These are phyloP conservation scores for Reinhardtius hippoglossoides DNA, from an alignment of 2,113 vertebrate genomes.

Conservation along the genomic window DNA sequence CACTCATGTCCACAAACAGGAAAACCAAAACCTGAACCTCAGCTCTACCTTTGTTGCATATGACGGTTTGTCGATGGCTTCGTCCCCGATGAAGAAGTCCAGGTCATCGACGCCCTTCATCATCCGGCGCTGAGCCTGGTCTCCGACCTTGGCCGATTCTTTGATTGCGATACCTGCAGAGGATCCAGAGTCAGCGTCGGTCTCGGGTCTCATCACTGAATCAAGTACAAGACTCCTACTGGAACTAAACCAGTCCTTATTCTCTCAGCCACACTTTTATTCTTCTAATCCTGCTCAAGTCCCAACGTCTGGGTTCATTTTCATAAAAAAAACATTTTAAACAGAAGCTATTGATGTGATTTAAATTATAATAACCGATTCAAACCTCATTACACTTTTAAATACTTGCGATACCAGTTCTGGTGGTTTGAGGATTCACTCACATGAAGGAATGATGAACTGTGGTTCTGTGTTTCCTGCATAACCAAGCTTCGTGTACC, in stretches of 20 bases:
- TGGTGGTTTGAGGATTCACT: slow-evolving; percentile 70
- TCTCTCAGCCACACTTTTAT: no score
- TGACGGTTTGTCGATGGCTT: slow-evolving; percentile 98
- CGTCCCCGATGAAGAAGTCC: slow-evolving; percentile 99
- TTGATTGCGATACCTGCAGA: slow-evolving; percentile 96
- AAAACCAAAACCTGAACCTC: no score
- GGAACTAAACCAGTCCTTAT: background rate
- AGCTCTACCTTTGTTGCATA: slow-evolving; percentile 93
- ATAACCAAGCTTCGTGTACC: slow-evolving; percentile 98
- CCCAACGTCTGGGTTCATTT: no score
- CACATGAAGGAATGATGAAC: slow-evolving; percentile 98
- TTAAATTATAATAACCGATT: no score
- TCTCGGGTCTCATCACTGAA: no score
- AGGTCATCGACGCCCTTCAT: slow-evolving; percentile 98
- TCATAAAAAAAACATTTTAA: no score
- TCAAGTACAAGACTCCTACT: no score
- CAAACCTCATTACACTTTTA: no score
- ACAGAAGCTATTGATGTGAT: no score
- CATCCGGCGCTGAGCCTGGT: slow-evolving; percentile 96
- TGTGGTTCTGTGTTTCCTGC: slow-evolving; percentile 98
- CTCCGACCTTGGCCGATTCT: slow-evolving; percentile 97
- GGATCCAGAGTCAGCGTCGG: background rate
- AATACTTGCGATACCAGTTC: no score
- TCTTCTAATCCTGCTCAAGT: no score
- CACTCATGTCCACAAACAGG: background rate